Evolutionary conservation across 2,797 vertebrate species (phyloP), one percentile per base, ranked within the genome.

Genomic region (Gallinago solitaria): DNA sequence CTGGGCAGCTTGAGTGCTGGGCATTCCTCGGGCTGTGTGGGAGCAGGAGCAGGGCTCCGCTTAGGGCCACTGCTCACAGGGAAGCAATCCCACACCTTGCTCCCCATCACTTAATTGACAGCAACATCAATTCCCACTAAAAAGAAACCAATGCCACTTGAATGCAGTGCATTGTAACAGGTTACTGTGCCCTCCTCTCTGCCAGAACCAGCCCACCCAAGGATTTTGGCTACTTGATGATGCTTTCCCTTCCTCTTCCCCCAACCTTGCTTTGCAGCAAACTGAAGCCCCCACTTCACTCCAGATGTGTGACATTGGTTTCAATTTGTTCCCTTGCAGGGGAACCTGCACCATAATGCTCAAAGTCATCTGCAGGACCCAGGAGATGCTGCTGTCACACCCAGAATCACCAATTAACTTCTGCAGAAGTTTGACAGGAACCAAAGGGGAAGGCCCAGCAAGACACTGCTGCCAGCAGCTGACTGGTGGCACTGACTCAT

Each of bases 41-140:
- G 35, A 6, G 32, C 39, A 54, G 54, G 23, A 73, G 35, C 39
- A 30, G 16, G 25, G 45, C 19, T 54, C 45, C 0, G 6, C 57
- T 39, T 6, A 27, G 28, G 33, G 43, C 17, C 32, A 14, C 27
- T 0, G 0, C 43, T 75, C 2, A 0, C 30, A 15, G 12, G 61
- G 25, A 51, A 27, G 41, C 30, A 37, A 57, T 11, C 47, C 33
- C 7, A 1, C n/a, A 56, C 47, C 14, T 30, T 2, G 0, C 4
- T 45, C 16, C 13, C 56, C 5, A 0, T 21, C 5, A 0, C 35
- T 73, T 45, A 1, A 0, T 39, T 80, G 35, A 48, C 27, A 71
- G 37, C 12, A 35, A 16, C 0, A 0, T 32, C 18, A 16, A 9
- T n/a, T 60, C 51, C 39, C 64, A 63, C 12, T 33, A n/a, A 77